Evolutionary conservation across 2,888 invertebrate genomes (phyloP).

Genomic region (Lycophotia porphyrea): DNA sequence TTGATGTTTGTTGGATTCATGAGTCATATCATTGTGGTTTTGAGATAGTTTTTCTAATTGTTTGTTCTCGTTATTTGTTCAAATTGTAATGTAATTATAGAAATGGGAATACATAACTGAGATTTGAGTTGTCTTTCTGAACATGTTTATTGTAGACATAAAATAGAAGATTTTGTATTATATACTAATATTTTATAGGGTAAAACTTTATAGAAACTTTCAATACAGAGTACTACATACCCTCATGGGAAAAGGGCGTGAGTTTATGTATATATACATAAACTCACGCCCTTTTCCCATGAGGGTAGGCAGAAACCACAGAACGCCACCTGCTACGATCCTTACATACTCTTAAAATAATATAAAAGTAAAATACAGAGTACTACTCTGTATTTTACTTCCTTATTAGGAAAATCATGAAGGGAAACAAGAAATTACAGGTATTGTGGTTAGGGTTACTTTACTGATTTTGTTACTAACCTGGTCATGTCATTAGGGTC

Average conservation of each 20-base stretch:
- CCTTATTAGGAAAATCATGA: not conserved
- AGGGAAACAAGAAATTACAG: conserved; percentile 20
- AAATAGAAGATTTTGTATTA: not conserved
- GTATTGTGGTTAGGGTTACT: conserved; percentile 27
- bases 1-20: conserved; percentile 4
- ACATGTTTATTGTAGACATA: not conserved
- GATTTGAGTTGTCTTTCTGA: not conserved
- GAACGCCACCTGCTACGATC: too few species aligned
- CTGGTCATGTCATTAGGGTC: conserved; percentile 93
- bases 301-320: too few species aligned
- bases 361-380: too few species aligned
- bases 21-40: conserved; percentile 35
- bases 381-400: conserved; percentile 12
- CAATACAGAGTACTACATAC: too few species aligned
- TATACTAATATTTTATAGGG: not conserved
- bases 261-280: too few species aligned
- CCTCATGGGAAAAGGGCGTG: too few species aligned
- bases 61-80: not conserved
- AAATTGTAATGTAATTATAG: conserved; percentile 8
- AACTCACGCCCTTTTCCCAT: too few species aligned
- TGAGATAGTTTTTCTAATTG: conserved; percentile 18
- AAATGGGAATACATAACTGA: not conserved
- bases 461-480: conserved; percentile 70
- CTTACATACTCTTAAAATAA: too few species aligned
- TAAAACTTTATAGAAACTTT: not conserved